These are phyloP conservation scores for Rotaria sp. DNA, from an alignment of 2,888 invertebrate genomes.

Conservation along the genomic window DNA sequence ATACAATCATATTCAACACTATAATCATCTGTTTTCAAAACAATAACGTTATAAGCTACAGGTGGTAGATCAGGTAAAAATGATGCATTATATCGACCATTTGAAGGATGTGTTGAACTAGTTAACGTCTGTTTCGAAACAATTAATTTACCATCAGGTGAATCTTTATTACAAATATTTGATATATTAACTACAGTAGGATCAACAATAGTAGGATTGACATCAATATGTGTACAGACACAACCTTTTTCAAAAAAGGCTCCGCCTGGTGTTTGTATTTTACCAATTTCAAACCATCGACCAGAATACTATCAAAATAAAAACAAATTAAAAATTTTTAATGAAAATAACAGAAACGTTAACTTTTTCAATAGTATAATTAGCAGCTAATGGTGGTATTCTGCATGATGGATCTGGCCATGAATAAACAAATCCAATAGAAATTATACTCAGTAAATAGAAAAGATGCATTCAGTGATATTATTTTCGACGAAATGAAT, in stretches of 20 bases:
- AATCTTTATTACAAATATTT: slow-evolving; percentile 45
- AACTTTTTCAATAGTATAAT: slow-evolving; percentile 42
- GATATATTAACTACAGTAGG: slow-evolving; percentile 44
- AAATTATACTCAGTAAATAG: background rate
- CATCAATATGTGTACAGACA: slow-evolving; percentile 46
- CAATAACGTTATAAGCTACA: slow-evolving; percentile 36
- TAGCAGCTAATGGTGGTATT: slow-evolving; percentile 43
- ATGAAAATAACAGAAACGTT: too few species aligned
- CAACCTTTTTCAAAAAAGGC: slow-evolving; percentile 46
- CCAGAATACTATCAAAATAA: slow-evolving; percentile 42
- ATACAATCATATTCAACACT: slow-evolving; percentile 47
- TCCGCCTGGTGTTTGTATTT: slow-evolving; percentile 46
- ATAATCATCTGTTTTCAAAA: slow-evolving; percentile 44
- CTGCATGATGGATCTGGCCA: slow-evolving; percentile 41
- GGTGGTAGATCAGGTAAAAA: slow-evolving; percentile 42
- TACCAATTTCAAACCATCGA: slow-evolving; percentile 47
- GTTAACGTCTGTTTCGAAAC: slow-evolving; percentile 45
- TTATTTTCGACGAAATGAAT: too few species aligned
- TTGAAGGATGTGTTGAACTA: background rate
- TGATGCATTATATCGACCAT: background rate
- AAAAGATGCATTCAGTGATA: background rate
- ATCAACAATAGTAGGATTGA: slow-evolving; percentile 42
- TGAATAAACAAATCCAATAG: background rate
- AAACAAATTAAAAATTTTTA: background rate
- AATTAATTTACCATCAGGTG: slow-evolving; percentile 44